Conservation (phyloP, 53 echinoderm and acorn worm species). For the Astropecten irregularis region DNA sequence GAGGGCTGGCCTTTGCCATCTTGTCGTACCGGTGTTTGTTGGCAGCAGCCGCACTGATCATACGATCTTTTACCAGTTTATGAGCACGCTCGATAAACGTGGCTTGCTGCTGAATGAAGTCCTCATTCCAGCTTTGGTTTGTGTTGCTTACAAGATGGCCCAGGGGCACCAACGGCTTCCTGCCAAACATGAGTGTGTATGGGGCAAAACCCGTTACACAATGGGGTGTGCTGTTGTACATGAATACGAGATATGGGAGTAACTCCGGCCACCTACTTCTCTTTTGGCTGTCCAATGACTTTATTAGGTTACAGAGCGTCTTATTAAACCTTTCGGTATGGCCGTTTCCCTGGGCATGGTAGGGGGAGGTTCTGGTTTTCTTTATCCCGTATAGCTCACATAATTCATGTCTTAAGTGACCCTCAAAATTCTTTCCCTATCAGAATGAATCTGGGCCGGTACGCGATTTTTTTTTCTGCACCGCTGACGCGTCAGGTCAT, state of each 20-base stretch:
- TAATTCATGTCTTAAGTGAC: not conserved
- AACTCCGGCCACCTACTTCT: not conserved
- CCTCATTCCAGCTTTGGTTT: not conserved
- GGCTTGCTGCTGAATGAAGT: not conserved
- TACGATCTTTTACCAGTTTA: constrained; percentile 18
- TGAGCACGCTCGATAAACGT: constrained; percentile 7
- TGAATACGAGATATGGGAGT: constrained; percentile 9
- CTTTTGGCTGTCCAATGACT: not conserved
- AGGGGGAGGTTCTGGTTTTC: no score
- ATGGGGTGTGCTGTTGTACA: constrained; percentile 1
- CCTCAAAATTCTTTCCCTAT: no score
- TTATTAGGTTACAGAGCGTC: not conserved
- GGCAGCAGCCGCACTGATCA: constrained; percentile 21
- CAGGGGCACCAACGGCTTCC: not conserved
- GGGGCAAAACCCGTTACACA: constrained; percentile 22
- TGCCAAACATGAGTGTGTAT: no score
- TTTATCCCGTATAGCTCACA: no score
- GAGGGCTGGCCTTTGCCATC: not conserved
- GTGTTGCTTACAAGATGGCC: constrained; percentile 17
- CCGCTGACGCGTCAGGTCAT: no score
- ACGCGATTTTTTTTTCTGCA: no score
- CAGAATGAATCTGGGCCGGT: no score
- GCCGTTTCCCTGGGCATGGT: no score
- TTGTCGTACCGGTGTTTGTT: not conserved
- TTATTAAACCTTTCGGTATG: no score